Evolutionary conservation across 2,113 vertebrate genomes (phyloP).

Genomic region (Psettodes erumei): DNA sequence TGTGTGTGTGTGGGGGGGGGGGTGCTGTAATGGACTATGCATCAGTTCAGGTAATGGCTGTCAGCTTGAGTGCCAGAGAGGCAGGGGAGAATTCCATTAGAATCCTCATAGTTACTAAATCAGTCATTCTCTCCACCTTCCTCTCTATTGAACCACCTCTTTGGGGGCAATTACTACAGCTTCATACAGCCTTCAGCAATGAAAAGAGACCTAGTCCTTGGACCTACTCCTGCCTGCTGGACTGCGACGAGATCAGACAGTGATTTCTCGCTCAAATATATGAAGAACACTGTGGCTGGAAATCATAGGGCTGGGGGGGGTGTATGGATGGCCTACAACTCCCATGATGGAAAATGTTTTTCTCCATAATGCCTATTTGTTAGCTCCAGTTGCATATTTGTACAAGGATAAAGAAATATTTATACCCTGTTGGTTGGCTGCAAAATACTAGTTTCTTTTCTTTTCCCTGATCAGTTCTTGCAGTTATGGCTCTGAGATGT

Average conservation of each 20-base stretch:
- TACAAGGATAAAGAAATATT: slow-evolving; percentile 39
- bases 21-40: slow-evolving; percentile 92
- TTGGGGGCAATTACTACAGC: slow-evolving; percentile 78
- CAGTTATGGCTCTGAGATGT: neutral
- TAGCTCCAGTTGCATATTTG: slow-evolving; percentile 53
- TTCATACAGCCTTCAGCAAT: slow-evolving; percentile 65
- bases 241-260: slow-evolving; percentile 40
- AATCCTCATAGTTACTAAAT: slow-evolving; percentile 91
- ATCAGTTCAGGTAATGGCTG: slow-evolving; percentile 95
- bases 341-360: slow-evolving; percentile 47
- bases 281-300: slow-evolving; percentile 34
- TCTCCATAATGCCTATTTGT: slow-evolving; percentile 35
- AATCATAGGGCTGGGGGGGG: slow-evolving; percentile 28
- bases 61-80: slow-evolving; percentile 89
- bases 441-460: neutral
- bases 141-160: slow-evolving; percentile 82
- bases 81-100: slow-evolving; percentile 92
- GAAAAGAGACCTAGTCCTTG: slow-evolving; percentile 70
- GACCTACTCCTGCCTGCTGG: slow-evolving; percentile 53
- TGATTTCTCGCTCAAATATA: slow-evolving; percentile 34
- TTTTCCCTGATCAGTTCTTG: neutral
- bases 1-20: too few species aligned
- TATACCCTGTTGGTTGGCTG: neutral
- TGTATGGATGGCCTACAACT: neutral
- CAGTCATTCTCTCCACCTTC: slow-evolving; percentile 86